Percentiles rank a stretch among this genome's conserved stretches.
These are phyloP conservation scores for Calameuta idolon DNA, from an alignment of 2,888 invertebrate genomes.

Conservation along the genomic window DNA sequence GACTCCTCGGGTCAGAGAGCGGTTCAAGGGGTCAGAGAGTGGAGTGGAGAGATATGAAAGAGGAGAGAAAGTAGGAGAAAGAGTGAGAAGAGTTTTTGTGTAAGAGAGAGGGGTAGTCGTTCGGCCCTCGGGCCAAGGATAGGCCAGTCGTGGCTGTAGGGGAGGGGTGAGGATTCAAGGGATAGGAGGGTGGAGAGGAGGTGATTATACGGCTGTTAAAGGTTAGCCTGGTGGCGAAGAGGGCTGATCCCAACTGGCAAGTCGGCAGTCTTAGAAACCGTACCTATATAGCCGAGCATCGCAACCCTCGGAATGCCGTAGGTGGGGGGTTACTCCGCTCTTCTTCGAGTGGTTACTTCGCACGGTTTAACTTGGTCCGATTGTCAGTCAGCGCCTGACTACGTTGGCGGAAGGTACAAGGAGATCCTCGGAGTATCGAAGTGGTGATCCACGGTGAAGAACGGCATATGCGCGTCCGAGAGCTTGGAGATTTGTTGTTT, in stretches of 20 bases:
- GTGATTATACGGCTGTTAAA: conserved; percentile 45
- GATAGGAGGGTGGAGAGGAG: neutral
- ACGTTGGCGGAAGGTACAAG: conserved; percentile 37
- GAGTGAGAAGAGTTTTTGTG: neutral
- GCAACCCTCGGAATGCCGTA: neutral
- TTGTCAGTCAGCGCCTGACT: conserved; percentile 57
- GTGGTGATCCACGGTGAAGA: neutral
- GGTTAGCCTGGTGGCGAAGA: conserved; percentile 26
- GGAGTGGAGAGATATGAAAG: neutral
- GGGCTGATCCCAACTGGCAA: neutral
- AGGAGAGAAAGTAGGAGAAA: conserved; percentile 4
- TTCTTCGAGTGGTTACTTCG: conserved; percentile 44
- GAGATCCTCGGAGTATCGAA: neutral
- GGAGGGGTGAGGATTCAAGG: neutral
- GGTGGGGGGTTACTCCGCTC: neutral
- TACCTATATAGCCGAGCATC: neutral
- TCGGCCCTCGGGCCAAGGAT: neutral
- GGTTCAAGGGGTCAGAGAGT: neutral
- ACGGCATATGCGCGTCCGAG: neutral
- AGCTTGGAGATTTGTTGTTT: neutral
- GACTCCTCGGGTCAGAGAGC: neutral
- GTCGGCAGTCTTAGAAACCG: conserved; percentile 1
- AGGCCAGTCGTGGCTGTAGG: neutral
- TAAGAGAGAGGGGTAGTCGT: neutral
- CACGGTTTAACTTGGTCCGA: conserved; percentile 54